These are phyloP conservation scores for Plagodis pulveraria DNA, from an alignment of 2,888 invertebrate genomes.

Conservation along the genomic window DNA sequence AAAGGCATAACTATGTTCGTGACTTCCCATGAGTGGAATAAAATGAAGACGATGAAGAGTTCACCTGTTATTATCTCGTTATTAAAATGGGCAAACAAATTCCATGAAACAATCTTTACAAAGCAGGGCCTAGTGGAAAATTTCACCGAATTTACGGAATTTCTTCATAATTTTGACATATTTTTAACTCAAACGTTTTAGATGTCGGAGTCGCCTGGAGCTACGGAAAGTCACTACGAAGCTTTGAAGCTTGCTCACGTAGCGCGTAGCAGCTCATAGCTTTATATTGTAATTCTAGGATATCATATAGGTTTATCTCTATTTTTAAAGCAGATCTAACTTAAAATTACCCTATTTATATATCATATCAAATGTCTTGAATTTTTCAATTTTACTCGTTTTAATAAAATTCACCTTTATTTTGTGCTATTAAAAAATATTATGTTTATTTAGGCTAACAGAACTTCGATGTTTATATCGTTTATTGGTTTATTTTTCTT, in stretches of 20 bases:
- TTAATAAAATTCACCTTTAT: not conserved
- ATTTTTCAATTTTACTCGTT: too few relatives aligned
- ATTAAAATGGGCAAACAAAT: slow-evolving; percentile 27
- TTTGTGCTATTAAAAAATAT: too few relatives aligned
- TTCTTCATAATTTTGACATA: slow-evolving; percentile 38
- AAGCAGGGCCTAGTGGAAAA: slow-evolving; percentile 23
- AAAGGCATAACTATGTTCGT: too few relatives aligned
- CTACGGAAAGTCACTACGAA: slow-evolving; percentile 16
- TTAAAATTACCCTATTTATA: too few relatives aligned
- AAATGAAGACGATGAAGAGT: slow-evolving; percentile 2
- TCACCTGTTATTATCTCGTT: slow-evolving; percentile 14
- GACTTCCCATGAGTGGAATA: too few relatives aligned
- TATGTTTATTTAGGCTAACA: not conserved
- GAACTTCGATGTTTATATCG: not conserved
- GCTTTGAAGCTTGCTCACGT: slow-evolving; percentile 23
- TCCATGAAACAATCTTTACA: slow-evolving; percentile 23
- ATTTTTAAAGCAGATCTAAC: too few relatives aligned
- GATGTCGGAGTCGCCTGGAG: slow-evolving; percentile 24
- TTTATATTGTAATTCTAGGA: too few relatives aligned
- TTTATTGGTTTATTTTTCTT: slow-evolving; percentile 18
- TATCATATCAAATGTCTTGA: too few relatives aligned
- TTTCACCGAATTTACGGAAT: slow-evolving; percentile 34
- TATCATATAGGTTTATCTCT: too few relatives aligned
- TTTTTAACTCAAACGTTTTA: slow-evolving; percentile 33
- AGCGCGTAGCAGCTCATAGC: not conserved